Evolutionary conservation across 1,140 invertebrate genomes (phyloP).

Genomic region (Drosophila kohkoa): DNA sequence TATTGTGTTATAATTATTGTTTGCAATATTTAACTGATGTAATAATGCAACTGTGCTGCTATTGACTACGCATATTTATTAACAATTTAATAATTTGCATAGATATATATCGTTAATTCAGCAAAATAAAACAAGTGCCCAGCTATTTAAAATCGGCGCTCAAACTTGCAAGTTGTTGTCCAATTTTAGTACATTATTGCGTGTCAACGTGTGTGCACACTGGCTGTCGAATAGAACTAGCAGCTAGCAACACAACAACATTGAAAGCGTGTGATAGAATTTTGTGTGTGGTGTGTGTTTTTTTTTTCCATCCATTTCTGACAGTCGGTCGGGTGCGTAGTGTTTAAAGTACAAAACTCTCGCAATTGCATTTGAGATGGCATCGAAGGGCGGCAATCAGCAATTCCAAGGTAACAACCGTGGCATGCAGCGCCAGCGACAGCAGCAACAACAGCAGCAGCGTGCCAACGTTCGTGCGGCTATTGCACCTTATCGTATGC

Average conservation of each 20-base stretch:
- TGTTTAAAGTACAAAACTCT: constrained; percentile 4
- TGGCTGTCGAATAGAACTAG: constrained; percentile 4
- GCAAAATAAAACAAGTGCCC: too few relatives aligned
- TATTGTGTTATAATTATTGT: too few relatives aligned
- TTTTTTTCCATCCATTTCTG: constrained; percentile 16
- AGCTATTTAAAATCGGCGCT: too few relatives aligned
- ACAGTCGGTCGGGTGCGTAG: constrained; percentile 1
- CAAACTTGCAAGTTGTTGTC: neutral
- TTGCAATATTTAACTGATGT: too few relatives aligned
- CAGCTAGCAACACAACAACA: constrained; percentile 20
- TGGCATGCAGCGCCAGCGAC: constrained; percentile 48
- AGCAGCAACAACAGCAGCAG: constrained; percentile 37
- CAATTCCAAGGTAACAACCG: constrained; percentile 48
- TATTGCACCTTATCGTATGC: constrained; percentile 67
- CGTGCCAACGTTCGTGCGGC: constrained; percentile 53
- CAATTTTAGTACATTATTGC: neutral
- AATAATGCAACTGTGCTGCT: too few relatives aligned
- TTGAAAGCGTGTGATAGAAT: constrained; percentile 42
- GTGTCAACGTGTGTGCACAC: neutral
- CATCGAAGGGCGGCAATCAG: constrained; percentile 52
- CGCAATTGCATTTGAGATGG: constrained; percentile 42
- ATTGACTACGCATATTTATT: too few relatives aligned
- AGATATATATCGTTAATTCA: too few relatives aligned
- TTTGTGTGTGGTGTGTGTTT: constrained; percentile 1
- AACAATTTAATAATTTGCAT: too few relatives aligned